These are phyloP conservation scores for Ernsta delagoae DNA, from an alignment of 2,888 invertebrate genomes.

Conservation along the genomic window DNA sequence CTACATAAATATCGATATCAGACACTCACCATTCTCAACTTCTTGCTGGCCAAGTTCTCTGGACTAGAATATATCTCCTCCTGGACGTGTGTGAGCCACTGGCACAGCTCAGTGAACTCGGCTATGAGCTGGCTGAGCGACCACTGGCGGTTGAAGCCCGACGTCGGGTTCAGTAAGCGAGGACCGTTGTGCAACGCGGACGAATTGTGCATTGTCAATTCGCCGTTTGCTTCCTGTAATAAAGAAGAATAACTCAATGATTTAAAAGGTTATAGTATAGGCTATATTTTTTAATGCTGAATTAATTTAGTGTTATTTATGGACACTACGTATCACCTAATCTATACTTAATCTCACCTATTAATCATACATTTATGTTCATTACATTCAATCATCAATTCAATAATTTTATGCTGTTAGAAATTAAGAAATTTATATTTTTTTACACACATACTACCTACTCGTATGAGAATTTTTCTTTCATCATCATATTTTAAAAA, in stretches of 20 bases:
- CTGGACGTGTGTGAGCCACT: slow-evolving; percentile 92
- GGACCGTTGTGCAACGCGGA: slow-evolving; percentile 70
- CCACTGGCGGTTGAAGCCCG: slow-evolving; percentile 86
- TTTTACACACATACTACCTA: too few relatives aligned
- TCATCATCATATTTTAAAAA: too few relatives aligned
- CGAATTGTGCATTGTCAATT: slow-evolving; percentile 87
- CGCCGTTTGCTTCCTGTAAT: slow-evolving; percentile 90
- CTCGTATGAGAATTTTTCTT: too few relatives aligned
- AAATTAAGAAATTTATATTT: too few relatives aligned
- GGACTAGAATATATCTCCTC: slow-evolving; percentile 91
- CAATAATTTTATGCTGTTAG: too few relatives aligned
- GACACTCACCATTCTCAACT: slow-evolving; percentile 86
- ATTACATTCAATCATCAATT: too few relatives aligned
- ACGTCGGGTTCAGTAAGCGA: slow-evolving; percentile 65
- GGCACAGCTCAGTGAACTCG: slow-evolving; percentile 92
- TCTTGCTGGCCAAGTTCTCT: slow-evolving; percentile 88
- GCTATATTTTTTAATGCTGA: not conserved
- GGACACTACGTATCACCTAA: too few relatives aligned
- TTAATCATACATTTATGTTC: too few relatives aligned
- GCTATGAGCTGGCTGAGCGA: slow-evolving; percentile 90
- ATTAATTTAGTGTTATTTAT: too few relatives aligned
- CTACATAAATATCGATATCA: not conserved
- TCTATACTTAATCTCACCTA: too few relatives aligned
- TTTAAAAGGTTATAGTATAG: not conserved
- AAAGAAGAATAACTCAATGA: slow-evolving; percentile 2